phyloP scores from a whole-genome alignment of 2,797 vertebrate genomes.

The Arrhamphus sclerolepis region DNA sequence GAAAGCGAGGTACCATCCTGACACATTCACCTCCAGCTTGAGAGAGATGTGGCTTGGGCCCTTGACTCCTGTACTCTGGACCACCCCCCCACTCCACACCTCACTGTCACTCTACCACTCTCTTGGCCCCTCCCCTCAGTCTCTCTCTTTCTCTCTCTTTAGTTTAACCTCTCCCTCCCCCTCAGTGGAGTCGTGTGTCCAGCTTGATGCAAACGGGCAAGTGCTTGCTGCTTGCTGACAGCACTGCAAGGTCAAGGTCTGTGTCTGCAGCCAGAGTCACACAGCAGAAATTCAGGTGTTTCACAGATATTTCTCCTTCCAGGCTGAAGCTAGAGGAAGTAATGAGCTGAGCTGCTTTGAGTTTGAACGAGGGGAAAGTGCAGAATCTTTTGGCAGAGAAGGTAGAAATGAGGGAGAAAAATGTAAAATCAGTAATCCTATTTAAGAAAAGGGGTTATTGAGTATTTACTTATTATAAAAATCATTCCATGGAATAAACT shows the following conservation, averaged over 20 bases:
- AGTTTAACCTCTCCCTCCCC: slow-evolving; percentile 3
- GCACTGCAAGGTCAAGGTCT: slow-evolving; percentile 81
- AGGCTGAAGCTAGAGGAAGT: slow-evolving; percentile 19
- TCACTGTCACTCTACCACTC: slow-evolving; percentile 41
- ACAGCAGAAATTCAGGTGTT: background rate
- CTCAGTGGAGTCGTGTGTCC: slow-evolving; percentile 44
- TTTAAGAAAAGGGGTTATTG: no score
- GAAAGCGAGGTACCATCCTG: slow-evolving; percentile 62
- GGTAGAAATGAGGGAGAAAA: no score
- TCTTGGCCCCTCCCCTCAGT: slow-evolving; percentile 36
- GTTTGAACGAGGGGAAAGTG: slow-evolving; percentile 16
- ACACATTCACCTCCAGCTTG: slow-evolving; percentile 57
- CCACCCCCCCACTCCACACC: slow-evolving; percentile 24
- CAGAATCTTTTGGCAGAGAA: no score
- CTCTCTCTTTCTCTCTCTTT: background rate
- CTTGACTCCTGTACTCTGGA: slow-evolving; percentile 33
- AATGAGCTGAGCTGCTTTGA: slow-evolving; percentile 25
- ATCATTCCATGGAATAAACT: background rate
- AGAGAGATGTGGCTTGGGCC: slow-evolving; percentile 61
- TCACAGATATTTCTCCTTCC: background rate
- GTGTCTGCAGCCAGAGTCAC: slow-evolving; percentile 29
- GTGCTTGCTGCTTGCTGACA: slow-evolving; percentile 43
- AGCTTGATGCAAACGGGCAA: slow-evolving; percentile 42
- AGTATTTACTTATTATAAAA: no score
- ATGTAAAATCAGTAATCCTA: no score